Evolutionary conservation across 2,113 vertebrate genomes (phyloP).

Genomic region (Myotis lucifugus): DNA sequence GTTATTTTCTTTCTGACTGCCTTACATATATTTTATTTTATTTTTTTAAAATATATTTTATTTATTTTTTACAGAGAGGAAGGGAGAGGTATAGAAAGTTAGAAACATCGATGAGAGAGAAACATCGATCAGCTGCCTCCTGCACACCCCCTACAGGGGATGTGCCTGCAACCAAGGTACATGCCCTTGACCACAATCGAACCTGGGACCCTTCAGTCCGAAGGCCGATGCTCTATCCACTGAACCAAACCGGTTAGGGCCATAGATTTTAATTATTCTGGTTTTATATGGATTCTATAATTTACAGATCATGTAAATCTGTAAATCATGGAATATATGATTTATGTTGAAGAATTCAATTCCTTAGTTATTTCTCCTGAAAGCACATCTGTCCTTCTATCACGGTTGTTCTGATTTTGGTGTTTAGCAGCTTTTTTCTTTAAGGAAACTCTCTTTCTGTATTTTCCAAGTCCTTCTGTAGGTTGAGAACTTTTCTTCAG

Average conservation of each 20-base stretch:
- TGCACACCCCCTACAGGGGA: too few species aligned
- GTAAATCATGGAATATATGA: neutral
- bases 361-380: neutral
- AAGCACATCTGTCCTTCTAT: neutral
- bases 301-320: neutral
- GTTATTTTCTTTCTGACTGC: neutral
- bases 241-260: too few species aligned
- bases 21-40: slow-evolving; percentile 14
- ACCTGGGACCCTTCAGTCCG: too few species aligned
- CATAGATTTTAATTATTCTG: slow-evolving; percentile 9
- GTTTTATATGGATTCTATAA: neutral
- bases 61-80: too few species aligned
- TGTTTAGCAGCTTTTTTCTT: neutral
- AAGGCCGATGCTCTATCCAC: too few species aligned
- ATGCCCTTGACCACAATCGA: too few species aligned
- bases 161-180: too few species aligned
- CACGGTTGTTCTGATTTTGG: slow-evolving; percentile 3
- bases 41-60: neutral
- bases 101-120: too few species aligned
- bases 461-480: neutral
- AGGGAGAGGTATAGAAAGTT: too few species aligned
- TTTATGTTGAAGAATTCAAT: slow-evolving; percentile 10
- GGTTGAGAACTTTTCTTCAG: neutral
- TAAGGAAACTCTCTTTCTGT: neutral
- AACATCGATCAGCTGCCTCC: too few species aligned